phyloP scores from a whole-genome alignment of 2,113 vertebrate genomes.

The Centropristis striata region DNA sequence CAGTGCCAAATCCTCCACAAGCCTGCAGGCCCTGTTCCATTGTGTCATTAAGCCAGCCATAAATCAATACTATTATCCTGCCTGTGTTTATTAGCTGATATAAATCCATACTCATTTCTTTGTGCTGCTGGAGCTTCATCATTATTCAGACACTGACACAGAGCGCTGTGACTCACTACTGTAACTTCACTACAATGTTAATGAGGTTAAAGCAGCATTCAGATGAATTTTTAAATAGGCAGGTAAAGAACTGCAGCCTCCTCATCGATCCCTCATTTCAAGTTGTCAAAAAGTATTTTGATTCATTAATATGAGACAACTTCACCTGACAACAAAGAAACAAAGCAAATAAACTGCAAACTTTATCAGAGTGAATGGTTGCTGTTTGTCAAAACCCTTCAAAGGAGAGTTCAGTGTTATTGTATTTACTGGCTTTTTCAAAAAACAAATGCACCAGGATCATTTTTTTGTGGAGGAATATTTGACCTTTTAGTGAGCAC shows the following conservation, averaged over 20 bases:
- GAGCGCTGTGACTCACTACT: not conserved
- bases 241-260: not conserved
- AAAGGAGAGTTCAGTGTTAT: not conserved
- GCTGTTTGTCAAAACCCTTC: not conserved
- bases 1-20: conserved; percentile 36
- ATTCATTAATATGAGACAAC: conserved; percentile 8
- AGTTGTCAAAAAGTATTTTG: conserved; percentile 17
- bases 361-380: not conserved
- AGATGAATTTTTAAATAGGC: conserved; percentile 4
- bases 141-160: conserved; percentile 46
- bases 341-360: not conserved
- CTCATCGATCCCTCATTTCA: conserved; percentile 7
- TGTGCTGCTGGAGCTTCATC: conserved; percentile 33
- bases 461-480: too few species aligned
- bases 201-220: conserved; percentile 34
- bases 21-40: conserved; percentile 56
- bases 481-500: too few species aligned
- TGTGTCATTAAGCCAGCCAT: conserved; percentile 58
- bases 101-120: conserved; percentile 67
- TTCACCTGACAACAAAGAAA: not conserved
- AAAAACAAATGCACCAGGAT: too few species aligned
- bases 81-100: conserved; percentile 62
- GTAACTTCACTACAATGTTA: conserved; percentile 28
- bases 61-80: conserved; percentile 67
- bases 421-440: too few species aligned